Base-by-base conservation (phyloP, 2,888 invertebrate genomes). In the Lasioglossum villosulum region DNA sequence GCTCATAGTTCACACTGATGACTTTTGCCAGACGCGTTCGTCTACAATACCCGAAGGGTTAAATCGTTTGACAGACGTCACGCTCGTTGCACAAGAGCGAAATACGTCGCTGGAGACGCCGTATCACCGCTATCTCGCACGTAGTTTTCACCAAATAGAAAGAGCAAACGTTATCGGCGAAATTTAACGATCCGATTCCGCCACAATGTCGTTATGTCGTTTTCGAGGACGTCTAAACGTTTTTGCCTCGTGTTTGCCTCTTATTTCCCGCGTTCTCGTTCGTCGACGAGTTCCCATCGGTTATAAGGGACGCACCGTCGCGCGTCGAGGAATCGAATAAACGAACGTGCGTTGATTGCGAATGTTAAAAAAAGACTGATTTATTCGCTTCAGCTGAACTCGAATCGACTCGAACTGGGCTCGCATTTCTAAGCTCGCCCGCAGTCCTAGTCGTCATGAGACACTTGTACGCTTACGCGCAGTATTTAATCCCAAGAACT, bases 261-360 rank as follows among this genome's bases (percentile, higher is more conserved):
- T 75, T 79, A 72, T 76, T 78, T 76, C 8, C 27, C 71, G 45
- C 48, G 66, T 59, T 71, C 14, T 63, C 45, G 27, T n/a, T 39
- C 30, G 74, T 71, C 34, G 4, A n/a, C 74, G 78, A 75, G 89
- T 87, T 86, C 82, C 82, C 83, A 83, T 82, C 87, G 80, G 82
- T 89, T 87, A 89, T 87, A 89, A 89, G 89, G 72, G 77, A 80
- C 82, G 48, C 8, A 10, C 39, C 5, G 37, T 37, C 37, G 2
- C n/a, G n/a, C n/a, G n/a, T n/a, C n/a, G n/a, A 34, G 3, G 34
- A 4, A 34, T 39, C 39, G 8, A 39, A 39, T 39, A 39, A 39
- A 39, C 39, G 8, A 39, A 39, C 42, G 12, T 12, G 42, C 2
- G 42, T 42, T 12, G 42, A 42, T 12, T 42, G 42, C 42, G 42